Conservation (phyloP, 2,888 invertebrate species). For the Adelphocoris suturalis region DNA sequence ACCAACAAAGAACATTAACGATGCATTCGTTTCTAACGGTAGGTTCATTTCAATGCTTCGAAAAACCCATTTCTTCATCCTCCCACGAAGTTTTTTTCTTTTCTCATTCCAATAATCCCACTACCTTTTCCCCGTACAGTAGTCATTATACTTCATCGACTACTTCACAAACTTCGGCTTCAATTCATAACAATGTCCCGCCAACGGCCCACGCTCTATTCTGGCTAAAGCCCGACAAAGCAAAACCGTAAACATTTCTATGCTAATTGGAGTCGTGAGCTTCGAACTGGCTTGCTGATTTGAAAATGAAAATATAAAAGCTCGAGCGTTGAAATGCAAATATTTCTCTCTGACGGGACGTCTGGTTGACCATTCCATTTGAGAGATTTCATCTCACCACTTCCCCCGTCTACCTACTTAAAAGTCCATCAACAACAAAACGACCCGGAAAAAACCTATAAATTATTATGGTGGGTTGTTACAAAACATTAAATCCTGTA, state of each 20-base stretch:
- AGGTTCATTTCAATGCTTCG: background rate
- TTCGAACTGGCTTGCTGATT: slow-evolving; percentile 13
- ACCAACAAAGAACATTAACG: too few species aligned
- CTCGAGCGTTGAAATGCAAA: slow-evolving; percentile 20
- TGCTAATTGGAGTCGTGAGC: slow-evolving; percentile 42
- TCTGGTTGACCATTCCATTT: background rate
- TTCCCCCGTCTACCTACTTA: background rate
- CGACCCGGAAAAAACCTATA: background rate
- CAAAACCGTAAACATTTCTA: slow-evolving; percentile 23
- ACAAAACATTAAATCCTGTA: too few species aligned
- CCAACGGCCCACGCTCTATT: background rate
- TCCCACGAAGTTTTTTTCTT: background rate
- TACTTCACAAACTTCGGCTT: background rate
- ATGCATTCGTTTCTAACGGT: background rate
- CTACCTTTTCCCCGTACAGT: background rate
- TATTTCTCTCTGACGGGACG: background rate
- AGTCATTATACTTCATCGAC: background rate
- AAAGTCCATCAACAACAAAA: background rate
- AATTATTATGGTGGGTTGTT: too few species aligned
- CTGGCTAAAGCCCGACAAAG: slow-evolving; percentile 4
- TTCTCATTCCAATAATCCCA: slow-evolving; percentile 24
- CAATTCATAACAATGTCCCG: slow-evolving; percentile 16
- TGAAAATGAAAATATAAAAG: slow-evolving; percentile 48
- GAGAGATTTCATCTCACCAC: background rate
- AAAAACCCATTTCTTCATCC: background rate